phyloP scores from a whole-genome alignment of 1,140 invertebrate species.

The Dreissena rostriformis region DNA sequence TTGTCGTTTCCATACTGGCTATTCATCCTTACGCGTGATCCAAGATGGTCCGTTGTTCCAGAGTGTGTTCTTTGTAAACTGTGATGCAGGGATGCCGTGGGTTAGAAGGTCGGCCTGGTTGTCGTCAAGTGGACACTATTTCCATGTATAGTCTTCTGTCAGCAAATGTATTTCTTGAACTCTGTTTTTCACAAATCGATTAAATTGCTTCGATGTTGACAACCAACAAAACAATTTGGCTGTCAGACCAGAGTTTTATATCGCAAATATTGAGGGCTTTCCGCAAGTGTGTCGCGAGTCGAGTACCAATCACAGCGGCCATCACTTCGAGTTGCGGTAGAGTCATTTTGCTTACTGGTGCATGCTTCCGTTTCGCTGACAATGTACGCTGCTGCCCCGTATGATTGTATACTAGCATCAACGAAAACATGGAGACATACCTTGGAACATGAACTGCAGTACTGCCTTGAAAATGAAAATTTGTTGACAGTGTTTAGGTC shows the following conservation, averaged over 20 bases:
- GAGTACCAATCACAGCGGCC: constrained; percentile 45
- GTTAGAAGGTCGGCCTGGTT: constrained; percentile 43
- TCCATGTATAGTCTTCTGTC: background rate
- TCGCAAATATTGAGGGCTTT: background rate
- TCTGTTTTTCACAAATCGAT: constrained; percentile 48
- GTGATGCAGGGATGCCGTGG: constrained; percentile 10
- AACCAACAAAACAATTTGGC: constrained; percentile 57
- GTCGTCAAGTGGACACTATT: constrained; percentile 31
- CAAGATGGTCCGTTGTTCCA: background rate
- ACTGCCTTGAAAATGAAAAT: constrained; percentile 17
- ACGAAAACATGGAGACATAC: constrained; percentile 28
- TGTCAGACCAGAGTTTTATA: constrained; percentile 48
- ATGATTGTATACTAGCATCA: constrained; percentile 46
- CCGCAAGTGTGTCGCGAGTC: constrained; percentile 37
- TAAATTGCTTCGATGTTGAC: constrained; percentile 12
- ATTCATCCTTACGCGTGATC: background rate
- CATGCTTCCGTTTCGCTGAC: background rate
- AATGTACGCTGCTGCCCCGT: constrained; percentile 43
- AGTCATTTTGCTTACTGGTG: constrained; percentile 33
- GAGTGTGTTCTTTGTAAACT: background rate
- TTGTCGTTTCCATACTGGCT: background rate
- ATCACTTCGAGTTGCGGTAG: constrained; percentile 52
- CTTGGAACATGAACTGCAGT: background rate
- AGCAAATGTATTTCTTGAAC: constrained; percentile 26
- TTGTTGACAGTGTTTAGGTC: background rate